Percentiles rank a stretch among this genome's conserved stretches.
phyloP scores from a whole-genome alignment of 2,888 invertebrate species.

The Chymomyza caudatula region DNA sequence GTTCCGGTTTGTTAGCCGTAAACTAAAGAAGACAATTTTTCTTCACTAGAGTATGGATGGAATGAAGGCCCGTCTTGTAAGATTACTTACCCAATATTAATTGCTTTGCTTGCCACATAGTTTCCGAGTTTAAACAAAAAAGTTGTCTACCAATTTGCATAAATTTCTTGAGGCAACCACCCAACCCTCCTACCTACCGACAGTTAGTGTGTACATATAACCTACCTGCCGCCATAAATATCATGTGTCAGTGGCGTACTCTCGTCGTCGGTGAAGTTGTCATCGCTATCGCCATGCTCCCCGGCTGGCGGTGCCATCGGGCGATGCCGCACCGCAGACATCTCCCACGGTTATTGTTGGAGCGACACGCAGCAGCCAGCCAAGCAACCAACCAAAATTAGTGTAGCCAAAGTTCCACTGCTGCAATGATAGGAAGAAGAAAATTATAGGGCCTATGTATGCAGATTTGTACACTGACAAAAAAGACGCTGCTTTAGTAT shows the following conservation, averaged over 20 bases:
- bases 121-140: conserved; percentile 7
- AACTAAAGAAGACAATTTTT: background rate
- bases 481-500: too few species aligned
- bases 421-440: conserved; percentile 24
- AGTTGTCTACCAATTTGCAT: conserved; percentile 44
- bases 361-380: conserved; percentile 2
- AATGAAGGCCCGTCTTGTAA: background rate
- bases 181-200: background rate
- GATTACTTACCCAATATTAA: background rate
- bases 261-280: conserved; percentile 91
- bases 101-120: conserved; percentile 8
- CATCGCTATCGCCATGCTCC: conserved; percentile 81
- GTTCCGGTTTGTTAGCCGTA: conserved; percentile 47
- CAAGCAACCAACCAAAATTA: conserved; percentile 5
- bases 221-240: conserved; percentile 94
- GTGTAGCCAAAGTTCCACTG: background rate
- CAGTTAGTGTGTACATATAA: background rate
- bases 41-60: background rate
- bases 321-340: conserved; percentile 83
- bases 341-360: conserved; percentile 75
- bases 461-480: background rate
- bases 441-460: background rate
- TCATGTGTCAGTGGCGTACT: conserved; percentile 91
- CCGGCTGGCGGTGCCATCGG: conserved; percentile 78
- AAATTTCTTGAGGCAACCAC: conserved; percentile 20